phyloP scores from a whole-genome alignment of 2,797 vertebrate genomes.

The Bucorvus abyssinicus region DNA sequence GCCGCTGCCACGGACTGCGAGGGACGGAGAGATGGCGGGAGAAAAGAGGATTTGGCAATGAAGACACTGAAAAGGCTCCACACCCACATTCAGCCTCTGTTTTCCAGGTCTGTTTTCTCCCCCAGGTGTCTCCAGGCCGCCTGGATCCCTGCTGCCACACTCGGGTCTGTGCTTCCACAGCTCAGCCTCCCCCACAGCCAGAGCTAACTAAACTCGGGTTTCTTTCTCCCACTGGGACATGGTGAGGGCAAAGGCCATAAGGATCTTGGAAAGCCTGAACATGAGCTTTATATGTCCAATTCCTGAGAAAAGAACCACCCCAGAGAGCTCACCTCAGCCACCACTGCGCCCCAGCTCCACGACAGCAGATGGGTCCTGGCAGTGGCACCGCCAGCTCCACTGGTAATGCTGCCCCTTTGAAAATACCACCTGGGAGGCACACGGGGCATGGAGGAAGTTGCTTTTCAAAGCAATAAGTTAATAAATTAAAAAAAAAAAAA shows the following conservation, averaged over 20 bases:
- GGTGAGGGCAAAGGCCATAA: accelerated
- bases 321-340: background rate
- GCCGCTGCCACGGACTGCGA: no score
- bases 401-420: accelerated
- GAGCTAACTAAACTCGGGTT: background rate
- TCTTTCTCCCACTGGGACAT: background rate
- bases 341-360: background rate
- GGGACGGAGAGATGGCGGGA: no score
- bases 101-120: no score
- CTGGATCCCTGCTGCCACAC: background rate
- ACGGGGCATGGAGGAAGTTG: accelerated
- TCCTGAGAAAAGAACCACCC: background rate
- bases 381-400: background rate
- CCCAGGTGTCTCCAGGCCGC: accelerated
- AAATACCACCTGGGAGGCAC: background rate
- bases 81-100: accelerated
- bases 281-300: background rate
- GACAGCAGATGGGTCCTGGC: background rate
- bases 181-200: background rate
- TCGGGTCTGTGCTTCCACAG: background rate
- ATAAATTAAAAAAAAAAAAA: background rate
- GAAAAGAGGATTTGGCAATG: background rate
- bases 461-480: background rate
- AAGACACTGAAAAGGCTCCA: background rate
- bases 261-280: background rate